phyloP scores from a whole-genome alignment of 2,113 vertebrate genomes.

The Alectura lathami region DNA sequence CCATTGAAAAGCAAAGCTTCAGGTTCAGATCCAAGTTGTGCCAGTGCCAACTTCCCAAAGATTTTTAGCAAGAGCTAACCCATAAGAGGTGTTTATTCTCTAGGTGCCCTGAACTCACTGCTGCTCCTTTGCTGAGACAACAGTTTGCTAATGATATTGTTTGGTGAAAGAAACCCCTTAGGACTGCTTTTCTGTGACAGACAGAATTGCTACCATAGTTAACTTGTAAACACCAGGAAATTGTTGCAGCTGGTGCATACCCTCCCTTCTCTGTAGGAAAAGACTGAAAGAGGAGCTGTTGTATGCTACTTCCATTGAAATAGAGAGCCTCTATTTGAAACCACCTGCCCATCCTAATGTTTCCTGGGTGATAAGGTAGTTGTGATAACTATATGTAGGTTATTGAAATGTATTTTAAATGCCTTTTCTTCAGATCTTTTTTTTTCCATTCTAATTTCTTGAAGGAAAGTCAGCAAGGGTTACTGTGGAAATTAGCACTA shows the following conservation, averaged over 20 bases:
- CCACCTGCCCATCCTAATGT: neutral
- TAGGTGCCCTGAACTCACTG: neutral
- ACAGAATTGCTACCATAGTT: neutral
- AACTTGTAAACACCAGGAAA: neutral
- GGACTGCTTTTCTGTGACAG: neutral
- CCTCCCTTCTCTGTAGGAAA: neutral
- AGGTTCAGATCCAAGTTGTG: neutral
- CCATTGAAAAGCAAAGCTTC: neutral
- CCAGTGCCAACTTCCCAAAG: neutral
- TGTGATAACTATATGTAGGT: neutral
- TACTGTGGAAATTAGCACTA: slow-evolving; percentile 14
- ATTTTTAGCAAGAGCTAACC: neutral
- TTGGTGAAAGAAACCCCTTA: neutral
- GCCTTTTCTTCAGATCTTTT: neutral
- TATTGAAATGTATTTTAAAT: neutral
- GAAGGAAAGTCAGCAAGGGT: neutral
- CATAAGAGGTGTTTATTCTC: neutral
- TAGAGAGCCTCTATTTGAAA: neutral
- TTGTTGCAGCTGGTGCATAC: neutral
- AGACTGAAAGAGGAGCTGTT: neutral
- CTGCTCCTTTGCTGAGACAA: neutral
- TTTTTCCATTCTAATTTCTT: neutral
- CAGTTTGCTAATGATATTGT: neutral
- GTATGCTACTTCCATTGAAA: neutral
- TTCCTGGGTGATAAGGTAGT: neutral